Evolutionary conservation across 2,888 invertebrate genomes (phyloP).

Genomic region (Arge pagana): DNA sequence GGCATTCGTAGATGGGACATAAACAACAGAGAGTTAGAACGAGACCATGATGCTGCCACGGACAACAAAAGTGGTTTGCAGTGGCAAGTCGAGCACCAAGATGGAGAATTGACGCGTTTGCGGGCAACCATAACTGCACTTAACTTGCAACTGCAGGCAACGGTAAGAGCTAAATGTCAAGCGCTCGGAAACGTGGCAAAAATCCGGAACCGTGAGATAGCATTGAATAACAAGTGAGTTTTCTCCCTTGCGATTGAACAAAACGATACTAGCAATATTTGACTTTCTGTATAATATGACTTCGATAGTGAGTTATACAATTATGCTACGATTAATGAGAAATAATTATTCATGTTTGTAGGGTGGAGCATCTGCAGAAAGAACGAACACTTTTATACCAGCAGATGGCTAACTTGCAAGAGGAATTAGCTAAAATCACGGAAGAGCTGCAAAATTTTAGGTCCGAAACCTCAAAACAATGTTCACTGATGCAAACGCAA

Average conservation of each 20-base stretch:
- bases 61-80: slow-evolving; percentile 78
- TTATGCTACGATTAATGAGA: not conserved
- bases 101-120: slow-evolving; percentile 74
- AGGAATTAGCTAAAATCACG: slow-evolving; percentile 79
- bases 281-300: too few relatives aligned
- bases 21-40: slow-evolving; percentile 69
- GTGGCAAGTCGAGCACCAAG: slow-evolving; percentile 72
- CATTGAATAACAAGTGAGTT: slow-evolving; percentile 71
- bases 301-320: slow-evolving; percentile 7
- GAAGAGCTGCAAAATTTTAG: slow-evolving; percentile 78
- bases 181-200: slow-evolving; percentile 80
- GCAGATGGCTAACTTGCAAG: slow-evolving; percentile 77
- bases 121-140: slow-evolving; percentile 71
- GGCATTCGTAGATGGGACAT: slow-evolving; percentile 64
- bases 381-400: slow-evolving; percentile 77
- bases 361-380: slow-evolving; percentile 81
- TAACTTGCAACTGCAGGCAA: slow-evolving; percentile 72
- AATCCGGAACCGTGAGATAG: slow-evolving; percentile 77
- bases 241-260: slow-evolving; percentile 1
- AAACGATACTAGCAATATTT: not conserved
- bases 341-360: slow-evolving; percentile 26
- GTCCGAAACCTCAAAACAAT: slow-evolving; percentile 72
- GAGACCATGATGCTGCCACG: slow-evolving; percentile 70
- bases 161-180: slow-evolving; percentile 82
- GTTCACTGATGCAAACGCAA: slow-evolving; percentile 73